Evolutionary conservation across 2,888 invertebrate species (phyloP).

Genomic region (Malthinus seriepunctatus): DNA sequence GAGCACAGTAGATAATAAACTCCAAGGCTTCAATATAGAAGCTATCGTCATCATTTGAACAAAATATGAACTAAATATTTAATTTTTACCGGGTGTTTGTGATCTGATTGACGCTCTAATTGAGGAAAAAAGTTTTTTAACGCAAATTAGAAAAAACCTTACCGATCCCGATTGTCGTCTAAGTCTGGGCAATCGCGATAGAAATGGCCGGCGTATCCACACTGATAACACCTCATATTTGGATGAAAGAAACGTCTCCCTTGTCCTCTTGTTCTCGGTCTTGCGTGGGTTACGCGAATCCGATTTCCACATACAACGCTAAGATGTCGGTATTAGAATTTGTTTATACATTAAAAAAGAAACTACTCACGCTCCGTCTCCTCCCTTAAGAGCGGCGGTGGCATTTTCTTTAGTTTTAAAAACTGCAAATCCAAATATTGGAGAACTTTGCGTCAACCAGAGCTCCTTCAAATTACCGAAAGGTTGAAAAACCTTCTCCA

Average conservation of each 20-base stretch:
- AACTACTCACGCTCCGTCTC: slow-evolving; percentile 57
- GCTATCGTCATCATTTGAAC: too few relatives aligned
- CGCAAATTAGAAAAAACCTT: slow-evolving; percentile 17
- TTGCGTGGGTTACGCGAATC: slow-evolving; percentile 59
- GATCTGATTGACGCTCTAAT: not conserved
- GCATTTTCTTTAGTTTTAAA: slow-evolving; percentile 60
- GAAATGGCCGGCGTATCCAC: slow-evolving; percentile 62
- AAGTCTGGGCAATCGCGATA: slow-evolving; percentile 60
- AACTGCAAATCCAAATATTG: slow-evolving; percentile 65
- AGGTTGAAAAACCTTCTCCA: slow-evolving; percentile 59
- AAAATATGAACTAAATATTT: too few relatives aligned
- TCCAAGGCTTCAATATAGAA: too few relatives aligned
- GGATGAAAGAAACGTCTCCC: slow-evolving; percentile 59
- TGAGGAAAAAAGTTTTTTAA: not conserved
- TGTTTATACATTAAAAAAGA: slow-evolving; percentile 17
- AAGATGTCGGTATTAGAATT: too few relatives aligned
- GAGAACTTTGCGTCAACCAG: slow-evolving; percentile 63
- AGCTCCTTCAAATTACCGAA: slow-evolving; percentile 60
- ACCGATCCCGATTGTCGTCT: slow-evolving; percentile 50
- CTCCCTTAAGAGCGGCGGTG: slow-evolving; percentile 53
- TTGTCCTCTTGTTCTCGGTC: slow-evolving; percentile 57
- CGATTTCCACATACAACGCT: slow-evolving; percentile 58
- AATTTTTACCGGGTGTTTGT: too few relatives aligned
- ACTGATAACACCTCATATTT: slow-evolving; percentile 62
- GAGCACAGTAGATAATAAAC: too few relatives aligned